phyloP scores from a whole-genome alignment of 2,888 invertebrate species.

The Hemistola chrysoprasaria region DNA sequence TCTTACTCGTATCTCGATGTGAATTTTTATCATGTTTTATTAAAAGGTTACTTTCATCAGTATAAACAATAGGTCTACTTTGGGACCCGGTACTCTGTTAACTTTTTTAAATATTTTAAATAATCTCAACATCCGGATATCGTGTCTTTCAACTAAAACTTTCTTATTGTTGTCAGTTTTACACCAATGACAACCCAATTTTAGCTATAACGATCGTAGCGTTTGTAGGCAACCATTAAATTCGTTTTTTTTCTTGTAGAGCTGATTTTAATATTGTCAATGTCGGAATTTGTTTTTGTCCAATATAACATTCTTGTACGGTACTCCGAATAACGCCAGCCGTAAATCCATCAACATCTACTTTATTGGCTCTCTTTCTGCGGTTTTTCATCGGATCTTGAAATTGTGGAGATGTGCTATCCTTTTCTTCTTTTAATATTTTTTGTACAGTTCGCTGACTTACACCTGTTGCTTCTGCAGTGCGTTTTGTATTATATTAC shows the following conservation, averaged over 20 bases:
- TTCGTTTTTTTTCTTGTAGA: conserved; percentile 6
- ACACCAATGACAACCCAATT: conserved; percentile 28
- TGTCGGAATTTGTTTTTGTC: conserved; percentile 15
- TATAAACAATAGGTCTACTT: neutral
- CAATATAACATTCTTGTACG: conserved; percentile 16
- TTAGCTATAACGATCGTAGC: conserved; percentile 7
- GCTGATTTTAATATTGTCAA: conserved; percentile 9
- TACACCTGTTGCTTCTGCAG: conserved; percentile 1
- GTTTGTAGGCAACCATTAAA: conserved; percentile 5
- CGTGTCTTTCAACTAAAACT: conserved; percentile 25
- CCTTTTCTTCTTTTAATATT: conserved; percentile 28
- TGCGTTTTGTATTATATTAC: conserved; percentile 9
- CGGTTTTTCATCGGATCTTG: conserved; percentile 11
- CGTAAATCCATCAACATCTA: conserved; percentile 17
- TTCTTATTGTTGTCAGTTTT: conserved; percentile 26
- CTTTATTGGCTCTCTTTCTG: conserved; percentile 12
- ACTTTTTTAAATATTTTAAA: conserved; percentile 1
- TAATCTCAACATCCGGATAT: conserved; percentile 24
- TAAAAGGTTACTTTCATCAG: neutral
- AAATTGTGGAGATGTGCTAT: conserved; percentile 5
- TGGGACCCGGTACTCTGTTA: neutral
- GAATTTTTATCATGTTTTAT: neutral
- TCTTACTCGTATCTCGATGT: too few relatives aligned
- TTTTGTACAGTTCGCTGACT: conserved; percentile 13
- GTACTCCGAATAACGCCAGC: conserved; percentile 20